These are phyloP conservation scores for Mycalesis mineus DNA, from an alignment of 2,888 invertebrate genomes.

Conservation along the genomic window DNA sequence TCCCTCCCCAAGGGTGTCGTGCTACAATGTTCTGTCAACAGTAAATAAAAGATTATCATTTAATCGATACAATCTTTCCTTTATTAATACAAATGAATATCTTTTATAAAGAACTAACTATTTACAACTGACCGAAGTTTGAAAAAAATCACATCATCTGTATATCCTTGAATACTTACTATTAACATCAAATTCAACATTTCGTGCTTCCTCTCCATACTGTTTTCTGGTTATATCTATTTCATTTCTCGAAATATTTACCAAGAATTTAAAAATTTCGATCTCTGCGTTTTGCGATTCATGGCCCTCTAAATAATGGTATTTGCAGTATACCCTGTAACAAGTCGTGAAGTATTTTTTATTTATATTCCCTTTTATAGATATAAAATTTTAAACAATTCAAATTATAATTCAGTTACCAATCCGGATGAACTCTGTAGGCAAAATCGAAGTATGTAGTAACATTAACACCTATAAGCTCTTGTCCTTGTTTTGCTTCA, in stretches of 20 bases:
- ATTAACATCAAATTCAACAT: constrained; percentile 42
- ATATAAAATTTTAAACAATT: background rate
- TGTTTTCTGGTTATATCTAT: constrained; percentile 64
- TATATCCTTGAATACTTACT: constrained; percentile 42
- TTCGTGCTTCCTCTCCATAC: constrained; percentile 50
- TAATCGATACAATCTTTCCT: too few species aligned
- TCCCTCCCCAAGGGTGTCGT: constrained; percentile 79
- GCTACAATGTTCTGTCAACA: constrained; percentile 80
- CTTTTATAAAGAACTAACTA: too few species aligned
- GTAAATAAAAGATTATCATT: background rate
- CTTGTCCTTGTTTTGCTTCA: constrained; percentile 81
- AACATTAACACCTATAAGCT: constrained; percentile 82
- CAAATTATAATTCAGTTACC: constrained; percentile 68
- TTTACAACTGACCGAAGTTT: too few species aligned
- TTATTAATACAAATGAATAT: too few species aligned
- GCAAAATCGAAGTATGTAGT: constrained; percentile 85
- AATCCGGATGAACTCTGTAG: constrained; percentile 91
- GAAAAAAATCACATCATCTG: too few species aligned
- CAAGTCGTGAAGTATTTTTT: background rate
- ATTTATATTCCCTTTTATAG: background rate
- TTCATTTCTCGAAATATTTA: constrained; percentile 77
- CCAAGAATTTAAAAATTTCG: constrained; percentile 86
- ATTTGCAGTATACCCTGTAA: constrained; percentile 90
- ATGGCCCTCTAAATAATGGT: constrained; percentile 88
- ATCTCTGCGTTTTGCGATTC: constrained; percentile 85